phyloP scores from a whole-genome alignment of 2,888 invertebrate genomes.

The Lysandra coridon region DNA sequence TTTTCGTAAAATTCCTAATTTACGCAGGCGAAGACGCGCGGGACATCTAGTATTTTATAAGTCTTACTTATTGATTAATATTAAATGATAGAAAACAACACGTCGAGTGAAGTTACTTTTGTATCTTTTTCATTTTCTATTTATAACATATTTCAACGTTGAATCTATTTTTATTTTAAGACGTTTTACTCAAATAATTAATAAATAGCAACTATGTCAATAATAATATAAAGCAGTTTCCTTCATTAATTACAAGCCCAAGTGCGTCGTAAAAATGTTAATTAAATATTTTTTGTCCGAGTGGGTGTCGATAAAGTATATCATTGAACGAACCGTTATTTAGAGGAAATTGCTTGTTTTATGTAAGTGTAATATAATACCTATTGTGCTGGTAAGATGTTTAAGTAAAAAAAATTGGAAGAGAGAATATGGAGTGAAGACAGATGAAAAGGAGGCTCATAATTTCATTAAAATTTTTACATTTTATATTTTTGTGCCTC shows the following conservation, averaged over 20 bases:
- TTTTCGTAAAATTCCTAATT: too few species aligned
- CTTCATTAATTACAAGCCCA: neutral
- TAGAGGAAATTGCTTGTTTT: neutral
- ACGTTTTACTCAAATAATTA: neutral
- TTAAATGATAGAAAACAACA: too few species aligned
- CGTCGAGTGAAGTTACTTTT: too few species aligned
- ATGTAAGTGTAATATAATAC: too few species aligned
- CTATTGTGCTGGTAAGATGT: too few species aligned
- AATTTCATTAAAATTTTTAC: neutral
- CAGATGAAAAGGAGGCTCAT: neutral
- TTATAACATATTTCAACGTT: too few species aligned
- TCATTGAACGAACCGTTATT: neutral
- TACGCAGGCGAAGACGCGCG: too few species aligned
- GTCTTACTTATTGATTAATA: too few species aligned
- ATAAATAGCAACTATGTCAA: neutral
- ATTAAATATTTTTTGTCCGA: neutral
- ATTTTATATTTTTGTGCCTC: neutral
- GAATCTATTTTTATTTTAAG: neutral
- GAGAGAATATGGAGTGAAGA: neutral
- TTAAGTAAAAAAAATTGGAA: neutral
- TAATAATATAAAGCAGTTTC: neutral
- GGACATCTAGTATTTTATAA: too few species aligned
- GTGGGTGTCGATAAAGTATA: neutral
- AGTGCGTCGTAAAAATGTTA: neutral
- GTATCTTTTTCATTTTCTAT: too few species aligned